A percentile compares a stretch with the other conserved stretches of the same genome.
Conservation (phyloP, 2,797 vertebrate species). For the Pipistrellus kuhlii region DNA sequence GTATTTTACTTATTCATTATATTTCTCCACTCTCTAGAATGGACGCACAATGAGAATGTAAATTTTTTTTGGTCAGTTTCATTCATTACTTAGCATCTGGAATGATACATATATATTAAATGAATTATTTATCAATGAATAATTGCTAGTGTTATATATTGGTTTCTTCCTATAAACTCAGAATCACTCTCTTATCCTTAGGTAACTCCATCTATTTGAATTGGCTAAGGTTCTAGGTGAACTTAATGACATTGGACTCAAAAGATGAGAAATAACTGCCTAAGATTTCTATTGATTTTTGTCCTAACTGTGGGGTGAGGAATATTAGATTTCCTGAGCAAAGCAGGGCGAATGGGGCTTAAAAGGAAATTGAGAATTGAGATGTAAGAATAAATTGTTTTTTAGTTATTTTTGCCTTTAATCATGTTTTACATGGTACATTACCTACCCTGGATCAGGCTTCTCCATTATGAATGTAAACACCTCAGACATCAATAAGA, state of each 20-base stretch:
- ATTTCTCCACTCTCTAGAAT: neutral
- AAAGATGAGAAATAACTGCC: conserved; percentile 46
- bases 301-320: conserved; percentile 52
- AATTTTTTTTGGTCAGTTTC: neutral
- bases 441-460: neutral
- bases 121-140: neutral
- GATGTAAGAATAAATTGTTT: conserved; percentile 51
- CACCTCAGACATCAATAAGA: neutral
- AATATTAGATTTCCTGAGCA: conserved; percentile 54
- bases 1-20: neutral
- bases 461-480: conserved; percentile 38
- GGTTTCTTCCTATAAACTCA: neutral
- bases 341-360: neutral
- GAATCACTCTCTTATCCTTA: neutral
- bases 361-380: conserved; percentile 65
- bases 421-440: conserved; percentile 30
- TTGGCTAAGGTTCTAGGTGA: conserved; percentile 40
- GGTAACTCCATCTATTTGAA: neutral
- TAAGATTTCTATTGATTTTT: conserved; percentile 61
- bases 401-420: conserved; percentile 47
- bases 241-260: conserved; percentile 1
- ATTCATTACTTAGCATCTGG: neutral
- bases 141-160: neutral
- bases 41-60: neutral
- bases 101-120: neutral